phyloP scores from a whole-genome alignment of 92 coral and sea anemone genomes.

The Actinernus sp. region DNA sequence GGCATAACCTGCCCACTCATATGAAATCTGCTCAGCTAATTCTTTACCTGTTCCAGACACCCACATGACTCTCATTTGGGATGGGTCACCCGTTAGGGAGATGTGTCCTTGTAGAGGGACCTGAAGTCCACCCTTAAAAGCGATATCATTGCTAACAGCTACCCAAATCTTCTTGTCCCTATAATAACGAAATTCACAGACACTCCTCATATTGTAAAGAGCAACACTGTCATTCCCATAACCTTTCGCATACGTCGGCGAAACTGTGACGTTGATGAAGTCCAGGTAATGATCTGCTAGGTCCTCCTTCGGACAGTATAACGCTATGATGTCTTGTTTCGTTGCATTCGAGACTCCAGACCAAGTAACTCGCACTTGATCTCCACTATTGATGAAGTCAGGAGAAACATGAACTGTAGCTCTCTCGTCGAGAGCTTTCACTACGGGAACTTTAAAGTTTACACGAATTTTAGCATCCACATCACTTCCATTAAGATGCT shows the following conservation, averaged over 20 bases:
- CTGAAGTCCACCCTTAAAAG: slow-evolving; percentile 83
- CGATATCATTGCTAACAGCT: slow-evolving; percentile 76
- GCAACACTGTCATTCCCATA: slow-evolving; percentile 56
- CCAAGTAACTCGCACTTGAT: slow-evolving; percentile 82
- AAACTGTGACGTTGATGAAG: slow-evolving; percentile 64
- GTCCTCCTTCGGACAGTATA: slow-evolving; percentile 81
- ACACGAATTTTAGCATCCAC: slow-evolving; percentile 56
- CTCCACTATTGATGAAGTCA: slow-evolving; percentile 70
- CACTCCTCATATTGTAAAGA: slow-evolving; percentile 74
- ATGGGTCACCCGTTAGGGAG: slow-evolving; percentile 92
- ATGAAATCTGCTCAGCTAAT: too few relatives aligned
- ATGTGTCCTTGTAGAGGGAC: slow-evolving; percentile 86
- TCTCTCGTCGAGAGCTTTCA: slow-evolving; percentile 8
- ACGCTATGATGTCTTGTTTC: slow-evolving; percentile 61
- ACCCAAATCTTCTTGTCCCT: slow-evolving; percentile 47
- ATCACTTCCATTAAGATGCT: slow-evolving; percentile 49
- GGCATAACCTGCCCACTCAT: too few relatives aligned
- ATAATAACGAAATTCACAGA: slow-evolving; percentile 89
- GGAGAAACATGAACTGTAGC: slow-evolving; percentile 45
- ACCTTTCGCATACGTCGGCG: slow-evolving; percentile 67
- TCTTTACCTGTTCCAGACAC: slow-evolving; percentile 90
- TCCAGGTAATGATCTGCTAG: slow-evolving; percentile 76
- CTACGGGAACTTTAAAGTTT: slow-evolving; percentile 7
- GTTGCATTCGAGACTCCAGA: slow-evolving; percentile 60
- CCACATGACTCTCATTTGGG: slow-evolving; percentile 97